These are phyloP conservation scores for Macropis europaea DNA, from an alignment of 2,888 invertebrate species.

Conservation along the genomic window DNA sequence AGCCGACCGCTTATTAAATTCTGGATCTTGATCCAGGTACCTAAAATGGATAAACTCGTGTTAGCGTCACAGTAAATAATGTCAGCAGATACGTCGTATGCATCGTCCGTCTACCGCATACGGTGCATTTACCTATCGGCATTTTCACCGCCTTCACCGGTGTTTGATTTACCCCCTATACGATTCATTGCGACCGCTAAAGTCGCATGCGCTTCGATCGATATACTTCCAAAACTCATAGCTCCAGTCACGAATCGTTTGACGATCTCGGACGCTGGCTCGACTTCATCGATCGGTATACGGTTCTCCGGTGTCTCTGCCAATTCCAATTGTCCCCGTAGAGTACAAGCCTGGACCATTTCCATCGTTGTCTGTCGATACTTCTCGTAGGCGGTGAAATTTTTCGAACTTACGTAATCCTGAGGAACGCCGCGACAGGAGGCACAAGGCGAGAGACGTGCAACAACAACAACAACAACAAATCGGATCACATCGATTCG, in stretches of 20 bases:
- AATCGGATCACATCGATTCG: too few species aligned
- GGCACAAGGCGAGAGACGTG: rapidly evolving
- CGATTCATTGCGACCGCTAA: slow-evolving; percentile 98
- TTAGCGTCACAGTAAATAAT: too few species aligned
- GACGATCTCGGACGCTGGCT: slow-evolving; percentile 96
- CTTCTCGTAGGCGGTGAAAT: slow-evolving; percentile 90
- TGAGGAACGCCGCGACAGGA: slow-evolving; percentile 77
- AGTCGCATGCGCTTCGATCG: slow-evolving; percentile 96
- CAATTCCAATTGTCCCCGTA: slow-evolving; percentile 96
- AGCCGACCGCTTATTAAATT: slow-evolving; percentile 92
- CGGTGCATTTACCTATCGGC: slow-evolving; percentile 84
- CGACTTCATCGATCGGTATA: slow-evolving; percentile 93
- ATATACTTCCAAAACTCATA: slow-evolving; percentile 98
- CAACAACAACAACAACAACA: background rate
- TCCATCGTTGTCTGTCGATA: slow-evolving; percentile 93
- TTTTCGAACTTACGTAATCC: slow-evolving; percentile 93
- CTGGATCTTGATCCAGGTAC: slow-evolving; percentile 85
- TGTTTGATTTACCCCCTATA: slow-evolving; percentile 98
- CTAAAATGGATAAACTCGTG: slow-evolving; percentile 36
- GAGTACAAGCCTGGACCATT: slow-evolving; percentile 91
- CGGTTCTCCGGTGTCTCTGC: slow-evolving; percentile 87
- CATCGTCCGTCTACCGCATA: too few species aligned
- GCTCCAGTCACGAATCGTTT: slow-evolving; percentile 95
- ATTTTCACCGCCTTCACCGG: slow-evolving; percentile 97
- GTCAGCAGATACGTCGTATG: too few species aligned